Percentiles rank a stretch among this genome's conserved stretches.
These are phyloP conservation scores for Cairina moschata DNA, from an alignment of 2,113 vertebrate genomes.

Conservation along the genomic window DNA sequence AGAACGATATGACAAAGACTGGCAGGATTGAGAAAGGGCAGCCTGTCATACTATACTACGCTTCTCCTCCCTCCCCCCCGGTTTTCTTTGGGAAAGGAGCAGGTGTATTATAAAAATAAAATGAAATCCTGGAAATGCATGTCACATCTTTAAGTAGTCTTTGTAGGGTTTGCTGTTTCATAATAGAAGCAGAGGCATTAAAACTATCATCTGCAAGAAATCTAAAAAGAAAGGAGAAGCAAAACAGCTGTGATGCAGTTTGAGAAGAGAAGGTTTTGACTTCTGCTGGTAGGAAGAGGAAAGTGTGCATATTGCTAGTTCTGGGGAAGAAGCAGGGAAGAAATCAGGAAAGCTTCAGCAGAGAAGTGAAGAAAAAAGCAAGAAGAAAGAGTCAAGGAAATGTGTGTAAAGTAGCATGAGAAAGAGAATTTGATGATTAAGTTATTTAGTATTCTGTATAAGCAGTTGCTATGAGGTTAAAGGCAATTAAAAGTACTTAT, in stretches of 20 bases:
- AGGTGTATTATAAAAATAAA: background rate
- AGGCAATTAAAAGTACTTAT: background rate
- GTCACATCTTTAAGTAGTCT: background rate
- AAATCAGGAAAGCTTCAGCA: background rate
- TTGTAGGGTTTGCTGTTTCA: background rate
- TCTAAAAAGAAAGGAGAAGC: background rate
- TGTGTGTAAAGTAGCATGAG: background rate
- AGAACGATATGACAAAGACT: background rate
- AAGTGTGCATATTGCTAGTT: accelerated
- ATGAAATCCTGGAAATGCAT: background rate
- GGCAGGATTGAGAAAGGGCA: background rate
- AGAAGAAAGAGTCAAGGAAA: background rate
- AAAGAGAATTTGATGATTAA: background rate
- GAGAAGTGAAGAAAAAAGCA: background rate
- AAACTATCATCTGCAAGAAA: background rate
- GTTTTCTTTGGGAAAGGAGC: background rate
- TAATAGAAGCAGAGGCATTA: background rate
- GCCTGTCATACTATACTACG: background rate
- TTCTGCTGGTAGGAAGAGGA: background rate
- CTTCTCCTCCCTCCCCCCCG: background rate
- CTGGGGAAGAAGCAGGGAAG: background rate
- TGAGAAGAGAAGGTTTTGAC: background rate
- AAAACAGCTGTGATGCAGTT: background rate
- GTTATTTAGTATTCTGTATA: background rate
- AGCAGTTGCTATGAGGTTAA: background rate